These are phyloP conservation scores for Battus philenor DNA, from an alignment of 1,140 invertebrate genomes.

Conservation along the genomic window DNA sequence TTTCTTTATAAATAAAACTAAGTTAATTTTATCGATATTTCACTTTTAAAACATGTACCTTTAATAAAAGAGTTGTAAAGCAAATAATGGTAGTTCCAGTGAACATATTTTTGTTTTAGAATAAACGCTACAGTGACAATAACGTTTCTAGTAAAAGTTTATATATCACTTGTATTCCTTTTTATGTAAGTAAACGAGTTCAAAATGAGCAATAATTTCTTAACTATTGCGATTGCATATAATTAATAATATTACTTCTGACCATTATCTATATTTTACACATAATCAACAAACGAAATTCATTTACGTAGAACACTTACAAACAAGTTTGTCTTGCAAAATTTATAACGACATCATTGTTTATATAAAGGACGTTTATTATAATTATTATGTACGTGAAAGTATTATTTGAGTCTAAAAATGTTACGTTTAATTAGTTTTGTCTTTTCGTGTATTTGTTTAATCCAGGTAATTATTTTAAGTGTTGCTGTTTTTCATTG, in stretches of 20 bases:
- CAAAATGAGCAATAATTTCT: slow-evolving; percentile 1
- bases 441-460: background rate
- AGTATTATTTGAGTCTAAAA: background rate
- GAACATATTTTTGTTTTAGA: slow-evolving; percentile 4
- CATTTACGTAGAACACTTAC: background rate
- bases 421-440: background rate
- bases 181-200: slow-evolving; percentile 11
- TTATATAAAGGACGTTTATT: background rate
- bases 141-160: slow-evolving; percentile 6
- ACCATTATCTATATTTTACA: slow-evolving; percentile 11
- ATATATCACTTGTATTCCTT: slow-evolving; percentile 9
- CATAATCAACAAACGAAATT: background rate
- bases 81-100: background rate
- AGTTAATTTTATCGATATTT: no score
- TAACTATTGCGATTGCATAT: slow-evolving; percentile 1
- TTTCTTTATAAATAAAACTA: no score
- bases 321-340: slow-evolving; percentile 2
- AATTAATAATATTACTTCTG: background rate
- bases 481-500: background rate
- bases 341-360: slow-evolving; percentile 6
- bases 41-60: no score
- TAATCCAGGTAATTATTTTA: slow-evolving; percentile 9
- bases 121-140: slow-evolving; percentile 1
- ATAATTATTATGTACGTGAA: no score
- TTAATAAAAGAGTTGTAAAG: slow-evolving; percentile 6